These are phyloP conservation scores for Cottus gobio DNA, from an alignment of 2,113 vertebrate genomes.

Conservation along the genomic window DNA sequence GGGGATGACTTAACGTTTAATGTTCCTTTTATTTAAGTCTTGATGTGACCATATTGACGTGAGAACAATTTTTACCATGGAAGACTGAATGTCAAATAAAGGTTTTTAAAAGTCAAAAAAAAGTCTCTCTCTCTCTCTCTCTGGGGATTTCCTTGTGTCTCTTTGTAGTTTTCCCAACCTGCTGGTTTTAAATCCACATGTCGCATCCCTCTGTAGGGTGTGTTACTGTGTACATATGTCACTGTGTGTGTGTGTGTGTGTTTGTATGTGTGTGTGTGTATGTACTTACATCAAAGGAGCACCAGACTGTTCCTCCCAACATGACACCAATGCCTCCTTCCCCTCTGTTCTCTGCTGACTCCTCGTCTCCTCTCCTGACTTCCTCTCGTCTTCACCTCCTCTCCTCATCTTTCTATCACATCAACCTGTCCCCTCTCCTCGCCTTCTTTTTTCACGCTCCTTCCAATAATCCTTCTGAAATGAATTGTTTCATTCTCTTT, in stretches of 20 bases:
- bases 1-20: too few species aligned
- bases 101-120: too few species aligned
- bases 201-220: slow-evolving; percentile 28
- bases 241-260: slow-evolving; percentile 7
- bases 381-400: slow-evolving; percentile 9
- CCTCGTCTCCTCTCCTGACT: slow-evolving; percentile 34
- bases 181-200: slow-evolving; percentile 62
- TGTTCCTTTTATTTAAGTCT: too few species aligned
- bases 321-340: slow-evolving; percentile 42
- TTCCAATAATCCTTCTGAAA: not conserved
- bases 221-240: not conserved
- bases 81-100: too few species aligned
- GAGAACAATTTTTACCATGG: too few species aligned
- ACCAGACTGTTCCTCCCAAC: slow-evolving; percentile 53
- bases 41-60: too few species aligned
- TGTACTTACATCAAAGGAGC: slow-evolving; percentile 59
- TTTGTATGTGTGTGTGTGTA: slow-evolving; percentile 18
- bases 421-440: not conserved
- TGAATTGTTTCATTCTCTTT: not conserved
- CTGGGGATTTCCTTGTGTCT: slow-evolving; percentile 52
- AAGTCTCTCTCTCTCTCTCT: slow-evolving; percentile 1
- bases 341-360: slow-evolving; percentile 41
- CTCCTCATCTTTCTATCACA: not conserved
- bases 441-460: not conserved
- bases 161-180: slow-evolving; percentile 56